Conservation (phyloP, 2,888 invertebrate species). For the Dynastes maya region DNA sequence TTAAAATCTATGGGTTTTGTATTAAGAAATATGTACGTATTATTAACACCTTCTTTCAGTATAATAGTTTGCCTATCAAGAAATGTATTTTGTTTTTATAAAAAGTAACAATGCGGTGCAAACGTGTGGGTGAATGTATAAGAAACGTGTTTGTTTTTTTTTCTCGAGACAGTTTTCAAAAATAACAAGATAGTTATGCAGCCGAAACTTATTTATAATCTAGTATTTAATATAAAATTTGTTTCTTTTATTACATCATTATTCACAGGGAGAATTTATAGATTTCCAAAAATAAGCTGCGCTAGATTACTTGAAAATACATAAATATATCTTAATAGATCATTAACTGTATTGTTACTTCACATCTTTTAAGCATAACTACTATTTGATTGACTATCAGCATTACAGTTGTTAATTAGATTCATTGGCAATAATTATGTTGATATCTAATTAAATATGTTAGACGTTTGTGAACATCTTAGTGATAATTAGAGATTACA, state of each 20-base stretch:
- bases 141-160: constrained; percentile 14
- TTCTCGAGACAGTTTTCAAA: not conserved
- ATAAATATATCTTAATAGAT: too few species aligned
- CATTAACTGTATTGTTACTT: too few species aligned
- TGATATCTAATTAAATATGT: too few species aligned
- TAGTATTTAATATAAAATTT: constrained; percentile 7
- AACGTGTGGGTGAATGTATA: constrained; percentile 17
- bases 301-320: too few species aligned
- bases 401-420: too few species aligned
- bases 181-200: not conserved
- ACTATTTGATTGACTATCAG: too few species aligned
- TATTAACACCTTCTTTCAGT: constrained; percentile 36
- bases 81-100: constrained; percentile 18
- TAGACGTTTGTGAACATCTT: too few species aligned
- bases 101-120: not conserved
- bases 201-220: constrained; percentile 6
- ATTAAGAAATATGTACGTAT: constrained; percentile 41
- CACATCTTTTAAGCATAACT: too few species aligned
- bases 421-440: too few species aligned
- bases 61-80: constrained; percentile 36
- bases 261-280: not conserved
- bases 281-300: not conserved
- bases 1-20: constrained; percentile 33
- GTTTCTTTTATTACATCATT: not conserved
- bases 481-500: too few species aligned